A percentile compares a stretch with the other conserved stretches of the same genome.
Evolutionary conservation across 1,140 invertebrate genomes (phyloP).

Genomic region (Euwallacea similis): DNA sequence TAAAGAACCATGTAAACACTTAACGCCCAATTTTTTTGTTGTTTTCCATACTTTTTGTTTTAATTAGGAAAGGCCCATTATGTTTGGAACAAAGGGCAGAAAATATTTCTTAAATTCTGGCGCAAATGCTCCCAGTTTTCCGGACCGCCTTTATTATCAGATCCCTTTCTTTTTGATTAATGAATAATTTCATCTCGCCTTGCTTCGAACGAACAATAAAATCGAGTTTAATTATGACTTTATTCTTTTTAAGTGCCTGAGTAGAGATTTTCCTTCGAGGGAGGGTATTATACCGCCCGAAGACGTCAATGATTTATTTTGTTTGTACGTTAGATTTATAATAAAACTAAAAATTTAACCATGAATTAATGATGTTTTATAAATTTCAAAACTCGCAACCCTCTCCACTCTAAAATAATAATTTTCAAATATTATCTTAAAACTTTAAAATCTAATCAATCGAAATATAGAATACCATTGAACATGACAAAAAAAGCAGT

Average conservation of each 20-base stretch:
- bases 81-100: conserved; percentile 2
- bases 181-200: conserved; percentile 12
- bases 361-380: no score
- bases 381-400: no score
- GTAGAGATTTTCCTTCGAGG: not conserved
- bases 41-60: conserved; percentile 8
- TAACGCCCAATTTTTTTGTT: not conserved
- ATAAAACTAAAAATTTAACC: no score
- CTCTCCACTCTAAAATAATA: no score
- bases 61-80: conserved; percentile 11
- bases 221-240: conserved; percentile 14
- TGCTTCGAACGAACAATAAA: conserved; percentile 7
- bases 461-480: no score
- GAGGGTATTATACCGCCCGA: not conserved
- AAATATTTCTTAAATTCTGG: conserved; percentile 9
- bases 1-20: no score
- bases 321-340: no score
- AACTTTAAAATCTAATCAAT: no score
- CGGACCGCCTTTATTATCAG: conserved; percentile 2
- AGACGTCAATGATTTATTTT: not conserved
- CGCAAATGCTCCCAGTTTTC: not conserved
- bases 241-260: conserved; percentile 2
- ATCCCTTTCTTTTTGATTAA: conserved; percentile 14
- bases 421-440: no score
- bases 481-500: no score